Evolutionary conservation across 2,888 invertebrate genomes (phyloP), one percentile per base, ranked within the genome.

Genomic region (Drosophila nr. medialis): DNA sequence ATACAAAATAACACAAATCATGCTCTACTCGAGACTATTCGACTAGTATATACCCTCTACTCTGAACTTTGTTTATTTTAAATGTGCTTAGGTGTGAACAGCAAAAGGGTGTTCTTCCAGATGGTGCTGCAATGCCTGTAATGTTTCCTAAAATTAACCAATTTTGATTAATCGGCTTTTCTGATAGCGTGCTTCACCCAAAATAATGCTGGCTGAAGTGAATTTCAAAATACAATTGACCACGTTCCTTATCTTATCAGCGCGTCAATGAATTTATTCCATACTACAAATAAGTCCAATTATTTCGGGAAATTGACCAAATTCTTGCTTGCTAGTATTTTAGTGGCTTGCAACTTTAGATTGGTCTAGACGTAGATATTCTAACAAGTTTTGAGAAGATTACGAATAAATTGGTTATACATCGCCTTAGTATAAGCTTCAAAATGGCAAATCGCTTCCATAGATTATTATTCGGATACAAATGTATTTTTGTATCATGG

Each of bases 231-330:
- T 32, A 36, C 6, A 5, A 29, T 27, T 42, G 29, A 40, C 5
- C 48, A 48, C 27, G 4, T 48, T 48, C 24, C 18, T 13, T 53
- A 77, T 75, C 75, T 75, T 56, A 77, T 75, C 77, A 10, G 24
- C 18, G 2, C 8, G n/a, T 36, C 32, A 30, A 24, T 34, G 18
- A 13, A 10, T 30, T 21, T 21, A 18, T 40, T 21, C n/a, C 18
- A 42, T 18, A 10, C 40, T n/a, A 32, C 27, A 54, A 59, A 36
- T 8, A 32, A 40, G 24, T 68, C 15, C 59, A 72, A 59, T 64
- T 48, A 45, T 36, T 68, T 59, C 40, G 32, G 72, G 68, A 40
- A 65, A 63, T 77, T 72, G 49, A 62, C 72, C 62, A 64, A 53
- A 56, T 27, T 29, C 7, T 30, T 27, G 34, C 11, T 36, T n/a